phyloP scores from a whole-genome alignment of 2,888 invertebrate genomes.

The Rotaria magnacalcarata region DNA sequence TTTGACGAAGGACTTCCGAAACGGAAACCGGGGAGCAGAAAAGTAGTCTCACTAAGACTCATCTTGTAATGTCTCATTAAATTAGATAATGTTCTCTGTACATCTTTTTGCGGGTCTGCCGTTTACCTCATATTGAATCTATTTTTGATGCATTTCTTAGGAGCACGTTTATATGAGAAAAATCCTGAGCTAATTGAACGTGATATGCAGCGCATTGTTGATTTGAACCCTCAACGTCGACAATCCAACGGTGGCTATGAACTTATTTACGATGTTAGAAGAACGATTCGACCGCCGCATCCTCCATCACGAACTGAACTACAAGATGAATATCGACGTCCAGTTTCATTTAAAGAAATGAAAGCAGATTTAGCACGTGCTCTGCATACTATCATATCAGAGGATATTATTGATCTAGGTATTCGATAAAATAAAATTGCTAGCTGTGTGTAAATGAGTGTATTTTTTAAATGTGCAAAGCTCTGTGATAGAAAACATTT shows the following conservation, averaged over 20 bases:
- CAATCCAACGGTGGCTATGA: neutral
- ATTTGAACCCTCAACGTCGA: neutral
- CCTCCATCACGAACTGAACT: neutral
- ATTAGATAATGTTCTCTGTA: too few species aligned
- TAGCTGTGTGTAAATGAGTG: neutral
- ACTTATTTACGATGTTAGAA: neutral
- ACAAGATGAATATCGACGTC: conserved; percentile 3
- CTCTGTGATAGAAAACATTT: neutral
- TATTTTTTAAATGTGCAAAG: neutral
- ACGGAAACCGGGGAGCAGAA: too few species aligned
- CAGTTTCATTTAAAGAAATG: neutral
- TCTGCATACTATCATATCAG: neutral
- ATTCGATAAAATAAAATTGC: neutral
- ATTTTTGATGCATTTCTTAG: neutral
- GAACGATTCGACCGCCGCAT: neutral
- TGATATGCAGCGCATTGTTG: conserved; percentile 4
- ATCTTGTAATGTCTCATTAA: too few species aligned
- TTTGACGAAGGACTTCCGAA: too few species aligned
- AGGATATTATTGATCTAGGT: conserved; percentile 17
- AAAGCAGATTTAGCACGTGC: conserved; percentile 22
- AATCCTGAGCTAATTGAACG: conserved; percentile 28
- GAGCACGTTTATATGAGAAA: conserved; percentile 31
- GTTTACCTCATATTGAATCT: too few species aligned
- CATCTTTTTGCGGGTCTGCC: too few species aligned
- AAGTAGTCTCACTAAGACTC: too few species aligned